These are phyloP conservation scores for Pygocentrus nattereri DNA, from an alignment of 2,797 vertebrate genomes.

Conservation along the genomic window DNA sequence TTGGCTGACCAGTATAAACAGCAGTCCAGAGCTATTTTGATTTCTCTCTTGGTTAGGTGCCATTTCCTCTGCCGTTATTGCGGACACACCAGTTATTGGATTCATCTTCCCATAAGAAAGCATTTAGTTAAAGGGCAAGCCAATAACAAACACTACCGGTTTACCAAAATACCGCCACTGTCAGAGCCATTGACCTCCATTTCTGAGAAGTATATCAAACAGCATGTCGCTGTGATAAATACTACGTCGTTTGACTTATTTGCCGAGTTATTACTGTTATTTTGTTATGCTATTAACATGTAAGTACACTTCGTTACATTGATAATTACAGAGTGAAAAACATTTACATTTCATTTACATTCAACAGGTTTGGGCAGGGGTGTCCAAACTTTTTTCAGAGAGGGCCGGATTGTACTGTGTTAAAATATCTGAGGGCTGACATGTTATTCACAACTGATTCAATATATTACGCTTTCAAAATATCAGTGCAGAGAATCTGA, in stretches of 20 bases:
- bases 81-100: conserved; percentile 63
- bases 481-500: no score
- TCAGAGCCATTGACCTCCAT: conserved; percentile 38
- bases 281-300: no score
- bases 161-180: conserved; percentile 44
- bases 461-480: no score
- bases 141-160: conserved; percentile 56
- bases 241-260: background rate
- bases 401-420: no score
- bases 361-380: no score
- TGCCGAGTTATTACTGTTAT: no score
- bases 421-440: no score
- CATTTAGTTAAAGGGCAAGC: conserved; percentile 61
- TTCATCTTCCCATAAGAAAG: conserved; percentile 58
- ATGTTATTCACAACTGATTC: no score
- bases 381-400: no score
- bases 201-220: conserved; percentile 23
- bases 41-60: conserved; percentile 58
- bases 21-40: conserved; percentile 55
- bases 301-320: no score
- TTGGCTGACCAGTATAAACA: conserved; percentile 60
- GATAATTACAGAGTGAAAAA: background rate
- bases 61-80: conserved; percentile 55
- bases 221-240: background rate
- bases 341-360: no score